Conservation (phyloP, 2,113 vertebrate species). For the Carassius carassius region DNA sequence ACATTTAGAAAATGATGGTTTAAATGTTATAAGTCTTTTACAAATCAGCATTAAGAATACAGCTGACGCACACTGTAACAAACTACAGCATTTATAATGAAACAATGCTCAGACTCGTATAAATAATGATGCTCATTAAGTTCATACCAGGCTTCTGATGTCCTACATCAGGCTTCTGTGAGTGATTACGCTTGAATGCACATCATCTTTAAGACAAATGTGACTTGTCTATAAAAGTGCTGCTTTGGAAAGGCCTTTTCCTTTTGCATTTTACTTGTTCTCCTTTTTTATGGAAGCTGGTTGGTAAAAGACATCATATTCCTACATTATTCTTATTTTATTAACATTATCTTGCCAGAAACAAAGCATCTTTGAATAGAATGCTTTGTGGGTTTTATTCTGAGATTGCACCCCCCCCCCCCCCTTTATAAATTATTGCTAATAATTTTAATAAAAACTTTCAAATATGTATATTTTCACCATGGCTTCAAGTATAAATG, state of each 20-base stretch:
- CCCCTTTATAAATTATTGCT: neutral
- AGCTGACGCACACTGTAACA: neutral
- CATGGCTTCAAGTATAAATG: neutral
- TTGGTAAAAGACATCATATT: neutral
- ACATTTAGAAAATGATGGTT: neutral
- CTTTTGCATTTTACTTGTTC: neutral
- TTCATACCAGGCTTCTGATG: slow-evolving; percentile 2
- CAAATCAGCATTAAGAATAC: neutral
- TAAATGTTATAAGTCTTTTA: neutral
- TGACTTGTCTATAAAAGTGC: neutral
- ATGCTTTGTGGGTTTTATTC: neutral
- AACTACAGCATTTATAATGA: neutral
- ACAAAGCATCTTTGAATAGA: neutral
- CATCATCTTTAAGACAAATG: slow-evolving; percentile 55
- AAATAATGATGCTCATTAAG: neutral
- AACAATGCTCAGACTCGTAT: no score
- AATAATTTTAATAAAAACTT: neutral
- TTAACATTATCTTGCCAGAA: neutral
- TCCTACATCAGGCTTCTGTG: slow-evolving; percentile 13
- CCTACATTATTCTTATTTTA: neutral
- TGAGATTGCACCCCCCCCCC: neutral
- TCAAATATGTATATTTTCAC: neutral
- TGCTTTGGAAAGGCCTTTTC: neutral
- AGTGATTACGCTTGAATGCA: neutral
- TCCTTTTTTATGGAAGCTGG: neutral